These are phyloP conservation scores for Echeneis naucrates DNA, from an alignment of 2,797 vertebrate species.

Conservation along the genomic window DNA sequence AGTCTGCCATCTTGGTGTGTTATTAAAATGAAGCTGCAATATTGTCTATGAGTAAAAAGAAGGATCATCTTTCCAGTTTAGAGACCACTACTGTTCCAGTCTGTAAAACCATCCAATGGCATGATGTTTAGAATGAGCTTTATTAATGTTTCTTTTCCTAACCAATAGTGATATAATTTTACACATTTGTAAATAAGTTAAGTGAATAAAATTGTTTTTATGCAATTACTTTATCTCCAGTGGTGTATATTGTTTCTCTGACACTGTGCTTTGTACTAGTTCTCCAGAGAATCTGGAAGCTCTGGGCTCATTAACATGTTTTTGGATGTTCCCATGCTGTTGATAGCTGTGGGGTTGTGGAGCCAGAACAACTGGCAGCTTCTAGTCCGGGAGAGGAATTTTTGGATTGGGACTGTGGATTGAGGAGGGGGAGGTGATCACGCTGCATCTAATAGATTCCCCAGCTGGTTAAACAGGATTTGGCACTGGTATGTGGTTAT, in stretches of 20 bases:
- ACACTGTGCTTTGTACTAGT: background rate
- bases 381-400: conserved; percentile 27
- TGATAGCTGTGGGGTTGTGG: conserved; percentile 23
- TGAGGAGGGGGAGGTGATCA: no score
- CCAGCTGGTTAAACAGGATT: conserved; percentile 33
- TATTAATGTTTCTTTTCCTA: conserved; percentile 18
- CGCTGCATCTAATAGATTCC: conserved; percentile 5
- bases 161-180: conserved; percentile 44
- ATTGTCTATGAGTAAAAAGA: conserved; percentile 11
- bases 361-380: conserved; percentile 41
- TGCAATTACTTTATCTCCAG: background rate
- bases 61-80: background rate
- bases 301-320: conserved; percentile 2
- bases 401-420: conserved; percentile 23
- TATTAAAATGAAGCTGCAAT: conserved; percentile 23
- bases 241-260: background rate
- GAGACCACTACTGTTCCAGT: background rate
- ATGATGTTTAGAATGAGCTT: conserved; percentile 30
- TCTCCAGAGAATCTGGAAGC: background rate
- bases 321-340: conserved; percentile 45
- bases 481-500: conserved; percentile 17
- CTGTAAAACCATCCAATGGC: conserved; percentile 26
- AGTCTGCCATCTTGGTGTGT: background rate
- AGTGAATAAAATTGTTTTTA: conserved; percentile 62
- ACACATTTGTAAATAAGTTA: conserved; percentile 26